Base-by-base conservation (phyloP, 2,797 vertebrate genomes). In the Acanthurus lineatus region DNA sequence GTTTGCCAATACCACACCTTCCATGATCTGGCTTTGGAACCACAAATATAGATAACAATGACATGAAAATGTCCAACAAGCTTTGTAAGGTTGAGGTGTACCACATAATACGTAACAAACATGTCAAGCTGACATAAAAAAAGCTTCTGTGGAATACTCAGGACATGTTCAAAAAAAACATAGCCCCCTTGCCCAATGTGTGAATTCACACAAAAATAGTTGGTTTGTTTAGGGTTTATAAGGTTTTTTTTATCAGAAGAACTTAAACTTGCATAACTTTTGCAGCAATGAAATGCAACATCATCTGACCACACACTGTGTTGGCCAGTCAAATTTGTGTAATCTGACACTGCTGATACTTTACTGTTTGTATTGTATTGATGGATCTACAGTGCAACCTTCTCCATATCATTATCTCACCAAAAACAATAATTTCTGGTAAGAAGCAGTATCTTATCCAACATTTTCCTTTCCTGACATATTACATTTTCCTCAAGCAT, bases 1-100 rank as follows among this genome's bases (percentile, higher is more conserved):
- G 11, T 28, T 69, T 87, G 89, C 91, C 91, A 77, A 63, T 42
- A 63, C 77, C 81, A 91, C 88, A 88, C 89, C 85, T 78, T 83
- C 40, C 63, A 69, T 53, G 65, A 80, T 81, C 73, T 70, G 59
- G 38, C 78, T 89, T 85, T 91, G 67, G 82, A 88, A 88, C 80
- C 82, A 76, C 73, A 71, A 77, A 81, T 76, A 81, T 79, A 76
- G 79, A 85, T 83, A 62, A 86, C 79, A 86, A 82, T 86, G 59
- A 80, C 76, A 73, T 35, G 52, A 42, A 83, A 79, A 74, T 71
- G 79, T 74, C 66, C 49, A 69, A 62, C 70, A 83, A 82, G 66
- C 69, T 79, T 66, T 19, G 54, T 79, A 66, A 48, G 73, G 52
- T 71, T 73, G 51, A 77, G 53, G 65, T 81, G 49, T 35, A 61